Evolutionary conservation across 2,888 invertebrate species (phyloP).

Genomic region (Auanema freiburgensis): DNA sequence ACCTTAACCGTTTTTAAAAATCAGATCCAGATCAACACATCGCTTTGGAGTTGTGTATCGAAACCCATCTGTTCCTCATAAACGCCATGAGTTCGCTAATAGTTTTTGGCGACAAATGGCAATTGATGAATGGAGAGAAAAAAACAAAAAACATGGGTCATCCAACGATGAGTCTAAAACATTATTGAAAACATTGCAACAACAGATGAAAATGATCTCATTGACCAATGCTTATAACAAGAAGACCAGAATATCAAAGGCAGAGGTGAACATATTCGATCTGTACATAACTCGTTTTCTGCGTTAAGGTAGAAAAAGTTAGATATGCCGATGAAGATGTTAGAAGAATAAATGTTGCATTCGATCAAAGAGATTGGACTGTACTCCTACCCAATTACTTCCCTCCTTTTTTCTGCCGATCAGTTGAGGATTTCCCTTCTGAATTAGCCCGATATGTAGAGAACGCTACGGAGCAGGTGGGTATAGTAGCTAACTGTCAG

Average conservation of each 20-base stretch:
- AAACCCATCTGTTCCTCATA: slow-evolving; percentile 56
- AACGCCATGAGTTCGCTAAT: slow-evolving; percentile 30
- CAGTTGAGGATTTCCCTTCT: slow-evolving; percentile 46
- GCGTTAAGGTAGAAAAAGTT: background rate
- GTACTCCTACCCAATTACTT: slow-evolving; percentile 29
- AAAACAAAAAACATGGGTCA: background rate
- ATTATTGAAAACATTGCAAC: slow-evolving; percentile 15
- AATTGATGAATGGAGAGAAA: slow-evolving; percentile 42
- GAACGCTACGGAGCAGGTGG: slow-evolving; percentile 41
- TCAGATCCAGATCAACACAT: slow-evolving; percentile 21
- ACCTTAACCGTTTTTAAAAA: background rate
- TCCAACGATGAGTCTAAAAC: slow-evolving; percentile 23
- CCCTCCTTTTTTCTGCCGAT: slow-evolving; percentile 53
- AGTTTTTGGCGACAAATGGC: slow-evolving; percentile 41
- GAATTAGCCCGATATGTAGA: slow-evolving; percentile 52
- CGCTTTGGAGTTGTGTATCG: slow-evolving; percentile 46
- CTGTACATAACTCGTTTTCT: background rate
- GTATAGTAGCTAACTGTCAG: background rate
- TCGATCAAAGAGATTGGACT: slow-evolving; percentile 14
- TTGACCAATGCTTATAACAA: slow-evolving; percentile 16
- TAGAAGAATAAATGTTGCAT: background rate
- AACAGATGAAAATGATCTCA: slow-evolving; percentile 13
- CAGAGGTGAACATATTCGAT: slow-evolving; percentile 8
- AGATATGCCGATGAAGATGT: background rate
- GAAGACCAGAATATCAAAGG: slow-evolving; percentile 9